phyloP scores from a whole-genome alignment of 2,113 vertebrate species.

The Pitta sordida region DNA sequence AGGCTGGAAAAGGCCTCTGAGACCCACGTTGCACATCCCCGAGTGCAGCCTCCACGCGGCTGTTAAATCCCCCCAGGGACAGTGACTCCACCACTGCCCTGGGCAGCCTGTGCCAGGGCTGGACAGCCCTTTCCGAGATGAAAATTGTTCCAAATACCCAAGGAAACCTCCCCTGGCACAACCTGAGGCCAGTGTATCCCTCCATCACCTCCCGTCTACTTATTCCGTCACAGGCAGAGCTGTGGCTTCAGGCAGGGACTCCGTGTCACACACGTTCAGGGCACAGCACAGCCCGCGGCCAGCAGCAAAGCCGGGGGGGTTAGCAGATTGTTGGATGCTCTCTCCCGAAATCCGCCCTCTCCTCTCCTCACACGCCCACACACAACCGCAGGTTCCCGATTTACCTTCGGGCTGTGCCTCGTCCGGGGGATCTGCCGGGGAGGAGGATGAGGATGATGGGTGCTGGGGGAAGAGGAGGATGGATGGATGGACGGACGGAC shows the following conservation, averaged over 20 bases:
- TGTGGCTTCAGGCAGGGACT: neutral
- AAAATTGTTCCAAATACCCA: neutral
- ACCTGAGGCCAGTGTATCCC: neutral
- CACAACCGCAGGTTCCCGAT: neutral
- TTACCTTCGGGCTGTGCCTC: neutral
- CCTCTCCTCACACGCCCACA: too few relatives aligned
- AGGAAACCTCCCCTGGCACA: neutral
- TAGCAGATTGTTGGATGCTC: neutral
- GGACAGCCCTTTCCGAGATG: neutral
- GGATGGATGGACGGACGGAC: too few relatives aligned
- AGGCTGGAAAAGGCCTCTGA: neutral
- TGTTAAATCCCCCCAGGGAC: neutral
- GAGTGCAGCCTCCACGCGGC: neutral
- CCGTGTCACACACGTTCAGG: neutral
- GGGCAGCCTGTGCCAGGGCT: neutral
- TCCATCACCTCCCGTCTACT: accelerated
- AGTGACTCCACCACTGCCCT: neutral
- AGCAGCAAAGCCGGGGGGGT: neutral
- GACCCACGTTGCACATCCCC: neutral
- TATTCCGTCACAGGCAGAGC: neutral
- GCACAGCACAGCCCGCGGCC: neutral
- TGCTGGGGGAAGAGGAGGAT: neutral
- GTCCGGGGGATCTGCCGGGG: neutral
- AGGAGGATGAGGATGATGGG: neutral
- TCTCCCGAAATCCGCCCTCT: neutral